Conservation (phyloP, 2,888 invertebrate genomes). For the Lasioglossum oenotherae region DNA sequence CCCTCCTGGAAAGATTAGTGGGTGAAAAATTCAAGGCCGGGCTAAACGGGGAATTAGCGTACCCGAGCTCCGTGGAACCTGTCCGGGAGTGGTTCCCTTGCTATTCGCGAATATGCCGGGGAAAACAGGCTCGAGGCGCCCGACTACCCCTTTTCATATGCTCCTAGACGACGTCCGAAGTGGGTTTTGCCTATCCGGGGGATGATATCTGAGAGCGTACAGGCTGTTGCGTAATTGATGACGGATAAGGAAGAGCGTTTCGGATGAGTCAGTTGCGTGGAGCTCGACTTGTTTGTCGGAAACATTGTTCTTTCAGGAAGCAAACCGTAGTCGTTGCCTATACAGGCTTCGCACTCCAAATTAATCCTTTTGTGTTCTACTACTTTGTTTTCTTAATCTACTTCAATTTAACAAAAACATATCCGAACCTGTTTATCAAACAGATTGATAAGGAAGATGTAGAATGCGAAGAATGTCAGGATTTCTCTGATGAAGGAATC, state of each 20-base stretch:
- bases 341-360: too few species aligned
- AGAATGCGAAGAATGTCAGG: neutral
- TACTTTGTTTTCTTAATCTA: too few species aligned
- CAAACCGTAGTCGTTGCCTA: neutral
- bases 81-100: neutral
- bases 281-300: neutral
- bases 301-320: neutral
- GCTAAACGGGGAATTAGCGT: slow-evolving; percentile 30
- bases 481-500: neutral
- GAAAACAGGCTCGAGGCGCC: neutral
- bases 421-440: neutral
- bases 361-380: too few species aligned
- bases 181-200: neutral
- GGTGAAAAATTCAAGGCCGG: slow-evolving; percentile 61
- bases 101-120: neutral
- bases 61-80: neutral
- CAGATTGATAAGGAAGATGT: neutral
- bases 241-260: neutral
- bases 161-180: neutral
- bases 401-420: too few species aligned
- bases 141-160: neutral
- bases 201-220: neutral
- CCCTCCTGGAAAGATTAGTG: slow-evolving; percentile 55
- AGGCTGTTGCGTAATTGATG: neutral
- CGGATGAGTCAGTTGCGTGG: neutral